phyloP scores from a whole-genome alignment of 2,888 invertebrate species.

The Habroteleia sp. region DNA sequence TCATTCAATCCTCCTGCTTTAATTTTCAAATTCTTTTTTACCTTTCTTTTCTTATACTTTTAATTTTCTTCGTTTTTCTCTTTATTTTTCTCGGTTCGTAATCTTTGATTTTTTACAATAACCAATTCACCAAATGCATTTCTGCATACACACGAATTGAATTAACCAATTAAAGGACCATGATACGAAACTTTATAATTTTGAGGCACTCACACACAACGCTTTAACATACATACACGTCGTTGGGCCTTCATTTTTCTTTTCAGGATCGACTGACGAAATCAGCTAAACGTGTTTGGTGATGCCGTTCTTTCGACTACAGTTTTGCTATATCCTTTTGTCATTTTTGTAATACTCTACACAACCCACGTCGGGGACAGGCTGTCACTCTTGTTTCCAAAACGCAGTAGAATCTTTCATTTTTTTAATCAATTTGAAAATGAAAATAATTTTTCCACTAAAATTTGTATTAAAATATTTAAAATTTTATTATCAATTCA shows the following conservation, averaged over 20 bases:
- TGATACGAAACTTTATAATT: slow-evolving; percentile 58
- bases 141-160: slow-evolving; percentile 38
- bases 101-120: slow-evolving; percentile 11
- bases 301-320: slow-evolving; percentile 68
- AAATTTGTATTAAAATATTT: too few relatives aligned
- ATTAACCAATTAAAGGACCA: slow-evolving; percentile 39
- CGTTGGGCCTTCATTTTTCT: slow-evolving; percentile 66
- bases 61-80: slow-evolving; percentile 5
- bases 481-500: too few relatives aligned
- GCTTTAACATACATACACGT: slow-evolving; percentile 40
- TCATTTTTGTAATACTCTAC: slow-evolving; percentile 1
- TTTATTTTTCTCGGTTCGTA: slow-evolving; percentile 9
- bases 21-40: slow-evolving; percentile 6
- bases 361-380: neutral
- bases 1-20: slow-evolving; percentile 7
- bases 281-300: slow-evolving; percentile 76
- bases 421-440: too few relatives aligned
- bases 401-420: slow-evolving; percentile 31
- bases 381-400: slow-evolving; percentile 13
- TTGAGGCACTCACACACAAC: slow-evolving; percentile 55
- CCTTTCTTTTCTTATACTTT: neutral
- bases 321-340: neutral
- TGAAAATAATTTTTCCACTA: neutral
- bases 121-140: slow-evolving; percentile 30
- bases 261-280: slow-evolving; percentile 71